Evolutionary conservation across 2,797 vertebrate species (phyloP).

Genomic region (Periophthalmus magnuspinnatus): DNA sequence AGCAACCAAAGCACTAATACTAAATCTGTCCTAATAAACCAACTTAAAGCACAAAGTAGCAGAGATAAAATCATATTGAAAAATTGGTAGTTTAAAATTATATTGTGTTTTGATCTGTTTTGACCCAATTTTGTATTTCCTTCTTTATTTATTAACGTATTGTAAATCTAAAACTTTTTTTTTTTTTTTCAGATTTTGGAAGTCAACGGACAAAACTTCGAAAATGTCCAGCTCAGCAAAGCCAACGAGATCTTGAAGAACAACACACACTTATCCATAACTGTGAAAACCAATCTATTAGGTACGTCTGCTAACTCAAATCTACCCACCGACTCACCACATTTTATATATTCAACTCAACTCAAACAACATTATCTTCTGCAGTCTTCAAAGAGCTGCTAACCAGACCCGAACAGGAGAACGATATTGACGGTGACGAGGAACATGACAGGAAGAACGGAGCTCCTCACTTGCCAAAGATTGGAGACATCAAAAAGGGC

Average conservation of each 20-base stretch:
- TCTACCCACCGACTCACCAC: not conserved
- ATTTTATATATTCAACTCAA: not conserved
- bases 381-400: slow-evolving; percentile 97
- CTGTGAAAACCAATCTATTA: slow-evolving; percentile 99
- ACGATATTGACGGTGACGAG: slow-evolving; percentile 74
- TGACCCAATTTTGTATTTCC: not conserved
- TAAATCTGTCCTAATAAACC: not conserved
- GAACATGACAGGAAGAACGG: slow-evolving; percentile 95
- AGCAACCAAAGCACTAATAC: too few relatives aligned
- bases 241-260: slow-evolving; percentile 98
- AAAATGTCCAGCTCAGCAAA: slow-evolving; percentile 96
- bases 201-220: slow-evolving; percentile 98
- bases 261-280: slow-evolving; percentile 98
- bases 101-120: not conserved
- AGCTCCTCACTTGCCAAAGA: slow-evolving; percentile 96
- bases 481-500: slow-evolving; percentile 96
- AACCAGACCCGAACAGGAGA: slow-evolving; percentile 90
- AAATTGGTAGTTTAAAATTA: too few relatives aligned
- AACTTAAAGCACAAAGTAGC: not conserved
- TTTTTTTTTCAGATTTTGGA: slow-evolving; percentile 86
- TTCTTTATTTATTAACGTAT: not conserved
- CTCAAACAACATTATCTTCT: not conserved
- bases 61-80: not conserved
- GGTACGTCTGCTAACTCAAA: slow-evolving; percentile 76
- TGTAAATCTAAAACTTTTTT: not conserved